Percentiles rank a stretch among this genome's conserved stretches.
Evolutionary conservation across 2,797 vertebrate genomes (phyloP).

Genomic region (Sebastes alutus): DNA sequence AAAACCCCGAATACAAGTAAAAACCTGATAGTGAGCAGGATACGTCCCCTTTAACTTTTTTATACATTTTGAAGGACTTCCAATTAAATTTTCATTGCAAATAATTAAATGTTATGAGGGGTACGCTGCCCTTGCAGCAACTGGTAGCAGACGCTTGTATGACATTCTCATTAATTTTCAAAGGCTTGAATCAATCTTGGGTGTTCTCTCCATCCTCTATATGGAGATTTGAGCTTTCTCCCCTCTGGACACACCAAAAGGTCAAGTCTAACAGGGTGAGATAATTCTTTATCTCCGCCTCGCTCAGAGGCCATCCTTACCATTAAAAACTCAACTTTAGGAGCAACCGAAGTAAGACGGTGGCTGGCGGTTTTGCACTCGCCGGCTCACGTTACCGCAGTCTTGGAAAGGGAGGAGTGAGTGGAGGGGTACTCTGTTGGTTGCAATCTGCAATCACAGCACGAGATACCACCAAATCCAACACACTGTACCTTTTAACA

Average conservation of each 20-base stretch:
- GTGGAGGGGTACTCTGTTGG: no score
- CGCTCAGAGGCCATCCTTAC: no score
- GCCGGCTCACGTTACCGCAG: no score
- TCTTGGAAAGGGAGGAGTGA: no score
- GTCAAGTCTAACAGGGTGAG: slow-evolving; percentile 6
- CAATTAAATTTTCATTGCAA: slow-evolving; percentile 1
- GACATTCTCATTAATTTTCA: background rate
- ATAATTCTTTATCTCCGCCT: background rate
- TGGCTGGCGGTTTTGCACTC: no score
- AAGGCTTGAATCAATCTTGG: background rate
- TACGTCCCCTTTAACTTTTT: background rate
- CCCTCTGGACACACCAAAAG: background rate
- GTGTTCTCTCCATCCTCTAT: background rate
- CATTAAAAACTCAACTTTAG: no score
- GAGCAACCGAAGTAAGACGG: no score
- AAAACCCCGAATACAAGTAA: rapidly evolving
- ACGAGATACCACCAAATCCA: no score
- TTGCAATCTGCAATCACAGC: no score
- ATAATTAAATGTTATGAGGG: background rate
- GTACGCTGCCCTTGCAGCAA: background rate
- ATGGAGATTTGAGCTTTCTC: background rate
- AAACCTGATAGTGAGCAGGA: background rate
- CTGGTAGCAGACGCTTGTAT: background rate
- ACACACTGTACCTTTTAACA: no score
- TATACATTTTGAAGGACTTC: background rate